These are phyloP conservation scores for Thalassoma bifasciatum DNA, from an alignment of 2,113 vertebrate species.

Conservation along the genomic window DNA sequence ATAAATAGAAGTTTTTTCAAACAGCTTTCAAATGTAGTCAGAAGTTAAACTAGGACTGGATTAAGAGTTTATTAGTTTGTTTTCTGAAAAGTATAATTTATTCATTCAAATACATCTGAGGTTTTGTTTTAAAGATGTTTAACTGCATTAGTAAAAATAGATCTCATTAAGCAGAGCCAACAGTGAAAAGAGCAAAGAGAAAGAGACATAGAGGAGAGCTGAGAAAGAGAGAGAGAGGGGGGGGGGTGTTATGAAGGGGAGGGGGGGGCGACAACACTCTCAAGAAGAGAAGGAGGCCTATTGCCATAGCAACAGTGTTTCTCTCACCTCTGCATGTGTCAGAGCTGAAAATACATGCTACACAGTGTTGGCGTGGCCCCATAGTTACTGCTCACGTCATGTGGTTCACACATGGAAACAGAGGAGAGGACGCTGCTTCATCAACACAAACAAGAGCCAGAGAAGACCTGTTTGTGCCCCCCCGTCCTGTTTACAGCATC, in stretches of 20 bases:
- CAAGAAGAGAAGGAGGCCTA: conserved; percentile 47
- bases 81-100: background rate
- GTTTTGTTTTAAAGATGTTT: background rate
- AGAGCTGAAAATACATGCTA: conserved; percentile 65
- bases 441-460: conserved; percentile 23
- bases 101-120: background rate
- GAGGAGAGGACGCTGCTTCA: conserved; percentile 31
- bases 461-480: conserved; percentile 2
- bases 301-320: conserved; percentile 78
- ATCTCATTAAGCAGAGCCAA: background rate
- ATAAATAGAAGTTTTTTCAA: no score
- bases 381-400: conserved; percentile 63
- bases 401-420: conserved; percentile 36
- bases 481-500: background rate
- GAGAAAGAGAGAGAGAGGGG: background rate
- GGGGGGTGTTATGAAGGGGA: background rate
- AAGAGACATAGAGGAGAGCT: background rate
- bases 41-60: no score
- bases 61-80: no score
- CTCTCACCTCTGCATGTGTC: conserved; percentile 59
- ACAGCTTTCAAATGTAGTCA: no score
- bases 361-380: conserved; percentile 14
- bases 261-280: conserved; percentile 27
- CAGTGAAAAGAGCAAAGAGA: background rate
- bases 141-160: background rate